phyloP scores from a whole-genome alignment of 1,140 invertebrate species.

The Eumaeus atala region DNA sequence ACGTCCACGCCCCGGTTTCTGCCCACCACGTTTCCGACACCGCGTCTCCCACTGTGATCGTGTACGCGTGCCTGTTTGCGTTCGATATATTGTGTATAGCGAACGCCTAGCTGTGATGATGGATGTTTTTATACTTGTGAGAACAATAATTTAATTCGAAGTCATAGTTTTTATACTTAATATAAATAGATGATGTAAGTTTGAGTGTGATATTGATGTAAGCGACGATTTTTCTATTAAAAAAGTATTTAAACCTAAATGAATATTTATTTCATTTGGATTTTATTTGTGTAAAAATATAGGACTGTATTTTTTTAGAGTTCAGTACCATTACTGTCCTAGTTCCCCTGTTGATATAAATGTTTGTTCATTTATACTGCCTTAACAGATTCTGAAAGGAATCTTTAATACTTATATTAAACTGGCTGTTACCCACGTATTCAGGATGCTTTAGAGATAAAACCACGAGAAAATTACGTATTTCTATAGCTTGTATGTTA shows the following conservation, averaged over 20 bases:
- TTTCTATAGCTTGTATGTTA: too few relatives aligned
- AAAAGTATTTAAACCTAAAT: constrained; percentile 49
- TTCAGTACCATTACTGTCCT: too few relatives aligned
- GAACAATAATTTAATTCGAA: constrained; percentile 70
- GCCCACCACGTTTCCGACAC: constrained; percentile 15
- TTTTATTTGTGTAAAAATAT: not conserved
- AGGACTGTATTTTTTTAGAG: too few relatives aligned
- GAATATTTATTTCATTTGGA: constrained; percentile 28
- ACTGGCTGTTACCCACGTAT: too few relatives aligned
- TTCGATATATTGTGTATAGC: constrained; percentile 69
- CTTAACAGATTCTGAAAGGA: too few relatives aligned
- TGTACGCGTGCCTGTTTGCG: constrained; percentile 46
- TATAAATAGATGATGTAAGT: constrained; percentile 73
- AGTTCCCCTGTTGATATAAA: too few relatives aligned
- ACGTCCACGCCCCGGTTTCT: constrained; percentile 23
- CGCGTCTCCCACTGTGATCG: constrained; percentile 56
- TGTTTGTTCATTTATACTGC: too few relatives aligned
- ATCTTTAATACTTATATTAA: too few relatives aligned
- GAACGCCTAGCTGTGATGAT: constrained; percentile 60
- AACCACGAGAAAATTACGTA: too few relatives aligned
- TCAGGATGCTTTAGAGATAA: too few relatives aligned
- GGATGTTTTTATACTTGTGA: constrained; percentile 63
- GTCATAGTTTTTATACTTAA: constrained; percentile 74
- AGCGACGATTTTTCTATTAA: constrained; percentile 68
- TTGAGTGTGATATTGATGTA: constrained; percentile 72